A percentile compares a stretch with the other conserved stretches of the same genome.
phyloP scores from a whole-genome alignment of 2,797 vertebrate species.

The Peromyscus attwateri region DNA sequence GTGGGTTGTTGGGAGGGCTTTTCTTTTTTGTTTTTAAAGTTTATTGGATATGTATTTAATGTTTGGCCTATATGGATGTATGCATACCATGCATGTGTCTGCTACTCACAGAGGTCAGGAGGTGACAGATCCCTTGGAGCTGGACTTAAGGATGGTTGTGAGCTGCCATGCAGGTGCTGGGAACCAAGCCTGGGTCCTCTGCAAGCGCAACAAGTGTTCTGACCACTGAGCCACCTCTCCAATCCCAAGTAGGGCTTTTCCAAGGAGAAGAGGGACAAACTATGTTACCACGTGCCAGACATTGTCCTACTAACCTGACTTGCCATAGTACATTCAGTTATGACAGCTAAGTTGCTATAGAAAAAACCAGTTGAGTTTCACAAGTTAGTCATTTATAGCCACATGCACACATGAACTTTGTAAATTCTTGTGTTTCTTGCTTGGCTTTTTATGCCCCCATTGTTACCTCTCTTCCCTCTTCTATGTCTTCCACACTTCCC shows the following conservation, averaged over 20 bases:
- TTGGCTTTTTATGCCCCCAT: neutral
- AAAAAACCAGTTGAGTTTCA: neutral
- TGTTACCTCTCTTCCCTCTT: neutral
- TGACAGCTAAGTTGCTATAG: neutral
- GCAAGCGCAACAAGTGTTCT: neutral
- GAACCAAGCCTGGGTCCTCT: neutral
- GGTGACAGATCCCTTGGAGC: neutral
- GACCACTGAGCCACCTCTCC: neutral
- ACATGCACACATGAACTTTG: neutral
- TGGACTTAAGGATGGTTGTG: neutral
- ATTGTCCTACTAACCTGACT: neutral
- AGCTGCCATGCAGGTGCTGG: neutral
- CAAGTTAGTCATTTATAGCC: neutral
- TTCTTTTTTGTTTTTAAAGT: neutral
- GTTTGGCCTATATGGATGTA: neutral
- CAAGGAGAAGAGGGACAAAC: neutral
- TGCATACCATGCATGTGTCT: neutral
- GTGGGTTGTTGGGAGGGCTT: neutral
- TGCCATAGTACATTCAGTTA: neutral
- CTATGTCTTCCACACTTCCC: neutral
- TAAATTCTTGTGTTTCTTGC: neutral
- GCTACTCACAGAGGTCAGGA: neutral
- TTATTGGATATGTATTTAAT: neutral
- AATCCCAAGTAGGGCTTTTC: neutral
- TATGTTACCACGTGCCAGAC: neutral